Evolutionary conservation across 2,888 invertebrate species (phyloP).

Genomic region (Drosophila yooni): DNA sequence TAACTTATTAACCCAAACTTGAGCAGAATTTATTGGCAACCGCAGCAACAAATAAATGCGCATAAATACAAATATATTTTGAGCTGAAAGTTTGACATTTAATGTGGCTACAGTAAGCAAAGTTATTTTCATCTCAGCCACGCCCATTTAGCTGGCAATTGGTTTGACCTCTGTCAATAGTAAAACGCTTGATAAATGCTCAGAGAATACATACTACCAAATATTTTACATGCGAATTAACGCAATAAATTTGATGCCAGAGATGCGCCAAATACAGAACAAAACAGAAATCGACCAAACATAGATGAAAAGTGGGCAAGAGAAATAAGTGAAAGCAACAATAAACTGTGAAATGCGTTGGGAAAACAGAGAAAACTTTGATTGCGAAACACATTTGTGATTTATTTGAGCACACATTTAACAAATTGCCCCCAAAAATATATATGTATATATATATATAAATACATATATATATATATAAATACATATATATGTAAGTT

Average conservation of each 20-base stretch:
- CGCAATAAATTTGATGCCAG: slow-evolving; percentile 73
- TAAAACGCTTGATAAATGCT: slow-evolving; percentile 80
- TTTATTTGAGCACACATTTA: slow-evolving; percentile 78
- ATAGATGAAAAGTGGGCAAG: background rate
- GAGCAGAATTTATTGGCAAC: slow-evolving; percentile 61
- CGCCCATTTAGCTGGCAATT: slow-evolving; percentile 6
- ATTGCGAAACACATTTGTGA: slow-evolving; percentile 79
- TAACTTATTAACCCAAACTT: slow-evolving; percentile 61
- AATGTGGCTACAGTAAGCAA: slow-evolving; percentile 25
- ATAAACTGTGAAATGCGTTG: slow-evolving; percentile 49
- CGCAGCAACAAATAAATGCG: slow-evolving; percentile 54
- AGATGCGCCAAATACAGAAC: slow-evolving; percentile 31
- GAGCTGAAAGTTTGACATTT: slow-evolving; percentile 58
- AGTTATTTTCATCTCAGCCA: slow-evolving; percentile 40
- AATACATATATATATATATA: slow-evolving; percentile 21
- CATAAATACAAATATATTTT: slow-evolving; percentile 63
- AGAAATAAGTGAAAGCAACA: slow-evolving; percentile 15
- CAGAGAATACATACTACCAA: slow-evolving; percentile 69
- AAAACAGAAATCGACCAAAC: slow-evolving; percentile 34
- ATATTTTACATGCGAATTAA: slow-evolving; percentile 81
- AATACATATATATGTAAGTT: slow-evolving; percentile 16
- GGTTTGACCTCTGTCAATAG: slow-evolving; percentile 72
- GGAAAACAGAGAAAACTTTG: slow-evolving; percentile 66
- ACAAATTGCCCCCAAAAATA: slow-evolving; percentile 68
- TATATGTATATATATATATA: slow-evolving; percentile 18